Evolutionary conservation across 2,888 invertebrate genomes (phyloP).

Genomic region (Agrochola macilenta): DNA sequence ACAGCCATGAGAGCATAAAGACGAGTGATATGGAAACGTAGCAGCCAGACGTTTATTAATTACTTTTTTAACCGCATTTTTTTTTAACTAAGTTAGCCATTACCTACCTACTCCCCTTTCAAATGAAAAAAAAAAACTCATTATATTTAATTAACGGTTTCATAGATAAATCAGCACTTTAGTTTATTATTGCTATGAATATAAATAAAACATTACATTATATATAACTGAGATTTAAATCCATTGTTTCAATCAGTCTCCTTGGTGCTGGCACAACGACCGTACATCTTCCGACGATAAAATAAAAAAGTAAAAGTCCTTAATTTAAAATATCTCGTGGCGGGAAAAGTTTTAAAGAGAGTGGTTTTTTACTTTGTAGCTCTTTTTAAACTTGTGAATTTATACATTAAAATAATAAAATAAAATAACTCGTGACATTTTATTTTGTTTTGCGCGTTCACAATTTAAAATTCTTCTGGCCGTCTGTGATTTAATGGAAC

Average conservation of each 20-base stretch:
- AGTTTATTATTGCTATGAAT: background rate
- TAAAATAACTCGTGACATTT: constrained; percentile 3
- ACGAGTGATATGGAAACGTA: constrained; percentile 45
- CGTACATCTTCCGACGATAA: constrained; percentile 34
- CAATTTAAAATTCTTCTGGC: constrained; percentile 24
- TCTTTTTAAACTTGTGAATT: background rate
- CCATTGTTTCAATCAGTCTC: constrained; percentile 55
- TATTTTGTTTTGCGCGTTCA: constrained; percentile 4
- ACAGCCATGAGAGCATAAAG: constrained; percentile 70
- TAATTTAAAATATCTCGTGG: constrained; percentile 44
- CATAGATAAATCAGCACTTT: background rate
- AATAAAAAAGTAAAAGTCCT: constrained; percentile 21
- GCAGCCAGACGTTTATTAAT: constrained; percentile 66
- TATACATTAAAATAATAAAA: background rate
- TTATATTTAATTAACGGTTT: constrained; percentile 16
- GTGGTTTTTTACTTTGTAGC: background rate
- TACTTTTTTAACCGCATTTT: constrained; percentile 32
- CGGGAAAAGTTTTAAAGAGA: constrained; percentile 11
- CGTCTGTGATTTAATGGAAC: constrained; percentile 23
- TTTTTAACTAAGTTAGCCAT: background rate
- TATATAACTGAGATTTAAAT: constrained; percentile 39
- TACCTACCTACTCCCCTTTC: background rate
- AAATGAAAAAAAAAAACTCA: no score
- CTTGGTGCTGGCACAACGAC: constrained; percentile 45
- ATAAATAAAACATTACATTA: constrained; percentile 29